A percentile compares a stretch with the other conserved stretches of the same genome.
phyloP scores from a whole-genome alignment of 2,888 invertebrate genomes.

The Elaeidobius kamerunicus region DNA sequence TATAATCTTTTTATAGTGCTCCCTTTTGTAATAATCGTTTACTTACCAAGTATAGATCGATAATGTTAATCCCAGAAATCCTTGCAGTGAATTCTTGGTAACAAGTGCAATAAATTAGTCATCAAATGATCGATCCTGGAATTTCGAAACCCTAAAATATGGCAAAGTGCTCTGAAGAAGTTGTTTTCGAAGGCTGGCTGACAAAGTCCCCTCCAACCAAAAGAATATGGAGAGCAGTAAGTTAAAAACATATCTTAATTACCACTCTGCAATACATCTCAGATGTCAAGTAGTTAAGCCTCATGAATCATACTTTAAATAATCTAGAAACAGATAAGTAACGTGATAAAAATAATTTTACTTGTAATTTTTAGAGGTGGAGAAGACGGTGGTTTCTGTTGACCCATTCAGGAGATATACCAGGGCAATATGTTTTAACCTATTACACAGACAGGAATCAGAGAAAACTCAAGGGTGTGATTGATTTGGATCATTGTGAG shows the following conservation, averaged over 20 bases:
- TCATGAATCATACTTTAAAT: slow-evolving; percentile 38
- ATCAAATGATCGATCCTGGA: slow-evolving; percentile 14
- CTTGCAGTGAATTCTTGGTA: too few relatives aligned
- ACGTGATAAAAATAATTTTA: slow-evolving; percentile 28
- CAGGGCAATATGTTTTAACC: slow-evolving; percentile 89
- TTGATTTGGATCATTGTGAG: slow-evolving; percentile 94
- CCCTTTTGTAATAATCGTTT: too few relatives aligned
- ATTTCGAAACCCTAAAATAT: slow-evolving; percentile 33
- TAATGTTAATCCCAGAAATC: too few relatives aligned
- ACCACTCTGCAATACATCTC: slow-evolving; percentile 13
- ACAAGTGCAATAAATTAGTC: slow-evolving; percentile 26
- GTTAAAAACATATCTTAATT: slow-evolving; percentile 46
- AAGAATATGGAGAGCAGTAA: slow-evolving; percentile 90
- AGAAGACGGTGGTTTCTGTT: slow-evolving; percentile 92
- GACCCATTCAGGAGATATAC: slow-evolving; percentile 86
- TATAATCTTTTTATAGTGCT: too few relatives aligned
- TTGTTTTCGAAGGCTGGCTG: slow-evolving; percentile 90
- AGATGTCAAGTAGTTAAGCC: slow-evolving; percentile 28
- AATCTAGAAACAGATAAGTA: slow-evolving; percentile 30
- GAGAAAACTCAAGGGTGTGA: slow-evolving; percentile 81
- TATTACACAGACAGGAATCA: slow-evolving; percentile 89
- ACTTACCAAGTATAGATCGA: too few relatives aligned
- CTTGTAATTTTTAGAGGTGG: slow-evolving; percentile 73
- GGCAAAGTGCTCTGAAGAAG: slow-evolving; percentile 60
- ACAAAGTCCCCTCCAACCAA: slow-evolving; percentile 94